A percentile compares a stretch with the other conserved stretches of the same genome.
phyloP scores from a whole-genome alignment of 2,888 invertebrate species.

The Pyrrhosoma nymphula region DNA sequence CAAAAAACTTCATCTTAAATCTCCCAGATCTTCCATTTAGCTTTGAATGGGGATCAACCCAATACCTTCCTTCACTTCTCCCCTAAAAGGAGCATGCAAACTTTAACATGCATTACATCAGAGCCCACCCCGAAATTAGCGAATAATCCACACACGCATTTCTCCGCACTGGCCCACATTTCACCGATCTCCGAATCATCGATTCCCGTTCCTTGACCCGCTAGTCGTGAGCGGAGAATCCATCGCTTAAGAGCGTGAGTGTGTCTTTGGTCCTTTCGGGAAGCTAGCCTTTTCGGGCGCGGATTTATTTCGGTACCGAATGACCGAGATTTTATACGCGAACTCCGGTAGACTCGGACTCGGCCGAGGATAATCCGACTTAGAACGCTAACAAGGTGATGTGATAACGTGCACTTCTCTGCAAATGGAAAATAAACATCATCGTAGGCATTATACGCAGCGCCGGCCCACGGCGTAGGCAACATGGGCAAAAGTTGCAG shows the following conservation, averaged over 20 bases:
- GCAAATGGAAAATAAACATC: too few relatives aligned
- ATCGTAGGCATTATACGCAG: too few relatives aligned
- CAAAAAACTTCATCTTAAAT: too few relatives aligned
- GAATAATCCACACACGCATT: not conserved
- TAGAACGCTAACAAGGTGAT: too few relatives aligned
- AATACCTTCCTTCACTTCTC: too few relatives aligned
- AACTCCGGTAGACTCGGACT: not conserved
- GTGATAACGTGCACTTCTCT: too few relatives aligned
- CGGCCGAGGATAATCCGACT: not conserved
- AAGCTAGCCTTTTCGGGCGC: not conserved
- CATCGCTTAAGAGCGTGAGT: not conserved
- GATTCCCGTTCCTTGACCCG: constrained; percentile 26
- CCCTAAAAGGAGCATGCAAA: too few relatives aligned
- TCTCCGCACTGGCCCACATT: not conserved
- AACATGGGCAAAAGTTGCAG: too few relatives aligned
- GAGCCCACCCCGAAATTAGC: not conserved
- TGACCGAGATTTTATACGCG: not conserved
- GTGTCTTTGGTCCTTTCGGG: not conserved
- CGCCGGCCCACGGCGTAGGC: too few relatives aligned
- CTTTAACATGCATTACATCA: too few relatives aligned
- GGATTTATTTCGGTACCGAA: not conserved
- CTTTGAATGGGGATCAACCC: too few relatives aligned
- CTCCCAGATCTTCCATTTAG: too few relatives aligned
- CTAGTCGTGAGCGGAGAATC: not conserved
- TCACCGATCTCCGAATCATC: constrained; percentile 19